Base-by-base conservation (phyloP, 1,140 invertebrate genomes). In the Drosophila orosa region DNA sequence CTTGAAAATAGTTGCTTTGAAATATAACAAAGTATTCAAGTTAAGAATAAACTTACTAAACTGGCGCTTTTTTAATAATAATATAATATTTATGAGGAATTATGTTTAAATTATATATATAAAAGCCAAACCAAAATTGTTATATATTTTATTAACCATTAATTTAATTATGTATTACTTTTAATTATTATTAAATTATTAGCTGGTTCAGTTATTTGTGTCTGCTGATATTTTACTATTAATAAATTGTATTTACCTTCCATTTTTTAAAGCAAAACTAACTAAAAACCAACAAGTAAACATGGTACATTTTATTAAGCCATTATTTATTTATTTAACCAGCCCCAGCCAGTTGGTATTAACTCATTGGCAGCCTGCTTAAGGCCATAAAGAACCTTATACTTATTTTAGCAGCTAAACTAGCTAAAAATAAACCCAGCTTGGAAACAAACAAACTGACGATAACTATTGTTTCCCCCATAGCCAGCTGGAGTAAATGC, bases 341-440 rank as follows among this genome's bases (percentile, higher is more conserved):
- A 35, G 13, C 4, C 24, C 13, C 3, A 35, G 10, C 9, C 24
- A 9, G 3, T 17, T 22, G 50, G 27, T 9, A 15, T 22, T 3
- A 29, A 29, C 19, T 39, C 13, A 5, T 29, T 22, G 24, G 17
- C 50, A 56, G 13, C 4, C 25, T 37, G 24, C 24, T 37, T 9
- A 12, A 3, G 15, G 31, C 15, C 12, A 29, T 61, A 61, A 39
- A 22, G 7, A 10, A 61, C 13, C 1, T 1, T 12, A 12, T 59
- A 17, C 8, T 59, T 39, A 29, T 29, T 37, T 27, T 22, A 55
- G 31, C 29, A 29, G 33, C 10, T 22, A 24, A 31, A 5, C 48
- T 22, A 33, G 12, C 58, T 39, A 48, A 67, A 67, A 39, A 63
- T 67, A 63, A 63, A 39, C 29, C 12, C 2, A 1, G 44, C 19